Evolutionary conservation across 2,888 invertebrate genomes (phyloP).

Genomic region (Aphrophora alni): DNA sequence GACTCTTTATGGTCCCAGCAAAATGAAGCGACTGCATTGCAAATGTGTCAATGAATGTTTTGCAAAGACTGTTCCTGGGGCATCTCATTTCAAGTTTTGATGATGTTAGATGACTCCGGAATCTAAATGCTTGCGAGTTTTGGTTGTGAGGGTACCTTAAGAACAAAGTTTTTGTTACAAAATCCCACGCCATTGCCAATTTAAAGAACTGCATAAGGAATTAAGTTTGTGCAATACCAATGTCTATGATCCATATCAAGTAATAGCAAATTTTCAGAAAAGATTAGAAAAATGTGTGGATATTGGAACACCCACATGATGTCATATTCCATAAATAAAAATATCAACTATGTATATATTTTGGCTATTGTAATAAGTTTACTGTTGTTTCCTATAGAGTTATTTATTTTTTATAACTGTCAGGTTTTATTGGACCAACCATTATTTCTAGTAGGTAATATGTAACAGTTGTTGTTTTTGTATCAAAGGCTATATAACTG

Average conservation of each 20-base stretch:
- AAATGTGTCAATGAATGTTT: constrained; percentile 22
- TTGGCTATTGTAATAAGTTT: not conserved
- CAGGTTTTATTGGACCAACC: not conserved
- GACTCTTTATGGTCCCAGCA: constrained; percentile 14
- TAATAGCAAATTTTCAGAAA: not conserved
- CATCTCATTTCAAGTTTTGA: too few relatives aligned
- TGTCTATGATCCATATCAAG: not conserved
- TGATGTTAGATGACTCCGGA: constrained; percentile 7
- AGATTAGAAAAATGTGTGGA: not conserved
- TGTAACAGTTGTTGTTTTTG: too few relatives aligned
- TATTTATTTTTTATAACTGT: not conserved
- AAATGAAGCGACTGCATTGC: constrained; percentile 10
- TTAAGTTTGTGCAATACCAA: not conserved
- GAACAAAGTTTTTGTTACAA: constrained; percentile 16
- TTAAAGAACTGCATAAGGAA: constrained; percentile 15
- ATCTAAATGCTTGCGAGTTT: constrained; percentile 23
- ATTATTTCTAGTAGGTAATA: too few relatives aligned
- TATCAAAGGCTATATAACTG: too few relatives aligned
- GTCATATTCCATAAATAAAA: constrained; percentile 12
- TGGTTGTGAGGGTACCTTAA: constrained; percentile 29
- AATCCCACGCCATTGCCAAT: constrained; percentile 19
- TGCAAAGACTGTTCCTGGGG: not conserved
- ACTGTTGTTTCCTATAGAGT: not conserved
- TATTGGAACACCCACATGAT: not conserved
- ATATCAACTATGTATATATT: not conserved